Percentiles rank a stretch among this genome's conserved stretches.
phyloP scores from a whole-genome alignment of 2,888 invertebrate species.

The Harpalus rufipes region DNA sequence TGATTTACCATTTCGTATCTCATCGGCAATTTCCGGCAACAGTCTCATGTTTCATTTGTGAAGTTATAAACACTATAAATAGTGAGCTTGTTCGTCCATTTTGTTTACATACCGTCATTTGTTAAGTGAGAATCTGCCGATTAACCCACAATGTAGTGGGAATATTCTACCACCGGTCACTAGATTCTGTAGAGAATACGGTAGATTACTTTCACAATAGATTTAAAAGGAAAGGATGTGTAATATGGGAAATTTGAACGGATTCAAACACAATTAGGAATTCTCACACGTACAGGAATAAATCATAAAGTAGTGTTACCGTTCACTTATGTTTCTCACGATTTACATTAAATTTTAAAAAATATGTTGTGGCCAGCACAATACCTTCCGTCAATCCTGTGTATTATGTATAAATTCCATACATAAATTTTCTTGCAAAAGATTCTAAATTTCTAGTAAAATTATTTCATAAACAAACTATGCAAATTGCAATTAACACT shows the following conservation, averaged over 20 bases:
- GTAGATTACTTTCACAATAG: conserved; percentile 20
- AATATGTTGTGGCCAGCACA: no score
- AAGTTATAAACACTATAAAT: not conserved
- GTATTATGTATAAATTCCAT: no score
- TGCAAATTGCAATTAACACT: no score
- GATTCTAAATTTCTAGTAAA: no score
- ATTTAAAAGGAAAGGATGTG: conserved; percentile 37
- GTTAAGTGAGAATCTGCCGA: conserved; percentile 34
- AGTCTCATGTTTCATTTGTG: not conserved
- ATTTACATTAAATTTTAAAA: not conserved
- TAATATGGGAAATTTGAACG: conserved; percentile 40
- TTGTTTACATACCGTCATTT: conserved; percentile 16
- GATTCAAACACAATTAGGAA: conserved; percentile 11
- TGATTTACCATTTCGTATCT: conserved; percentile 38
- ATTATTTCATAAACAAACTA: no score
- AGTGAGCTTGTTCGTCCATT: conserved; percentile 2
- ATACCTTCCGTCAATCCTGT: no score
- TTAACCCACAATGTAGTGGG: conserved; percentile 22
- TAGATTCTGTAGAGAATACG: conserved; percentile 9
- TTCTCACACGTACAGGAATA: conserved; percentile 21
- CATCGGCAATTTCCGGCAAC: conserved; percentile 29
- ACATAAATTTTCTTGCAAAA: no score
- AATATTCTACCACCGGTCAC: conserved; percentile 31
- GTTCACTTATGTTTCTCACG: not conserved
- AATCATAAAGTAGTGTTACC: conserved; percentile 9